A percentile compares a stretch with the other conserved stretches of the same genome.
phyloP scores from a whole-genome alignment of 2,797 vertebrate genomes.

The Nyctalus aviator region DNA sequence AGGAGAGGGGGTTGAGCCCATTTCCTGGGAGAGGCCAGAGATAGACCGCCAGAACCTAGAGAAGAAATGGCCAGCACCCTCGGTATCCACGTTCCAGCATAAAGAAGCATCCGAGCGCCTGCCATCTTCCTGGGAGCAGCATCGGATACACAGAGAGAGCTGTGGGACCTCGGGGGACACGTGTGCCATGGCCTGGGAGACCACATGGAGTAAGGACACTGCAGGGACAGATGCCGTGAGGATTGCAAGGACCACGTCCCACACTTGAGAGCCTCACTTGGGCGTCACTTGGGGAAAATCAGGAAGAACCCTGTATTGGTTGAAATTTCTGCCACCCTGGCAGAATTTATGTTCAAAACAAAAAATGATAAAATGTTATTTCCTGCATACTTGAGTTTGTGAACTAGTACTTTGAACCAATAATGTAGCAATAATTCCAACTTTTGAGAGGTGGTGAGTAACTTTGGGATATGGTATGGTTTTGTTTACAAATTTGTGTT shows the following conservation, averaged over 20 bases:
- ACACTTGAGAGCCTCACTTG: not conserved
- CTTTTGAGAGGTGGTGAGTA: not conserved
- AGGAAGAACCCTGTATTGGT: not conserved
- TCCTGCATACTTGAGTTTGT: not conserved
- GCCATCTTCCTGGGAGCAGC: not conserved
- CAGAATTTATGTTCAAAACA: not conserved
- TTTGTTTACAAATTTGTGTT: not conserved
- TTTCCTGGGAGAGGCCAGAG: not conserved
- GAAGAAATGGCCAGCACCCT: not conserved
- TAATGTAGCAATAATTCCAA: not conserved
- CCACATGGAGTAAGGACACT: not conserved
- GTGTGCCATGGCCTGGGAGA: not conserved
- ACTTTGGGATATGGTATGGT: not conserved
- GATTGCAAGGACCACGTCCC: not conserved
- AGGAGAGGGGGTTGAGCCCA: not conserved
- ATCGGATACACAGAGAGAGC: not conserved
- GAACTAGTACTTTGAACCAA: not conserved
- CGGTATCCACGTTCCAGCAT: not conserved
- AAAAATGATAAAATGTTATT: not conserved
- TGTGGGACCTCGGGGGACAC: not conserved
- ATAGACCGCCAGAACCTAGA: not conserved
- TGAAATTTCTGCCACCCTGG: not conserved
- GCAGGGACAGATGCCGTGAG: not conserved
- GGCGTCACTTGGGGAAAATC: not conserved
- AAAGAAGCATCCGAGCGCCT: not conserved